Evolutionary conservation across 2,113 vertebrate species (phyloP).

Genomic region (Mesembrinibis cayennensis): DNA sequence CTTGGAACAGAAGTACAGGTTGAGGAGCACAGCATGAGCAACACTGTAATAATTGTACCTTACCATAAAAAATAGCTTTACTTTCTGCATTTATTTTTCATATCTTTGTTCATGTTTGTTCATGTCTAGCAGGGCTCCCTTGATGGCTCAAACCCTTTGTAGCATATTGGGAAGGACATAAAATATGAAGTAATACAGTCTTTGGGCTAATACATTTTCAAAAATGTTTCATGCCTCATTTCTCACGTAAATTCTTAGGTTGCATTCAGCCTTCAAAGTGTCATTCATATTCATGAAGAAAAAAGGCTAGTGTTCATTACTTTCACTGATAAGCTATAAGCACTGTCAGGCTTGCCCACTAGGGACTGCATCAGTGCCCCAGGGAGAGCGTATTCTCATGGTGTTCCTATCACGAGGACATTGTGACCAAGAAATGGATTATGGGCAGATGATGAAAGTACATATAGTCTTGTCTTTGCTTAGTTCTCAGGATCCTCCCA

Average conservation of each 20-base stretch:
- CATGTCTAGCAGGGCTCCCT: constrained; percentile 12
- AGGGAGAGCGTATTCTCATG: background rate
- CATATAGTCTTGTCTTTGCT: background rate
- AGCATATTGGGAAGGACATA: constrained; percentile 71
- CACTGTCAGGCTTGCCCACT: constrained; percentile 18
- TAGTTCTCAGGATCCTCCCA: background rate
- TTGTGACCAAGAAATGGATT: background rate
- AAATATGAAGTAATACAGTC: constrained; percentile 69
- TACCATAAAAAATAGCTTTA: constrained; percentile 24
- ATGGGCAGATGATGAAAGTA: background rate
- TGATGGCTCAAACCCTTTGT: constrained; percentile 48
- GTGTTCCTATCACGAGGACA: background rate
- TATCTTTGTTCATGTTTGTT: constrained; percentile 63
- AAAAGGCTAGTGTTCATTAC: constrained; percentile 59
- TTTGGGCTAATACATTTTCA: constrained; percentile 74
- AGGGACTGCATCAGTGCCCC: background rate
- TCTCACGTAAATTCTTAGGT: constrained; percentile 77
- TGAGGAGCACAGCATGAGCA: background rate
- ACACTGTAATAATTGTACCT: background rate
- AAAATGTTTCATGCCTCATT: constrained; percentile 77
- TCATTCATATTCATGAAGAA: constrained; percentile 77
- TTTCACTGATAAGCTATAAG: constrained; percentile 35
- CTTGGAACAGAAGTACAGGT: background rate
- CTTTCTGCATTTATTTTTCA: constrained; percentile 55
- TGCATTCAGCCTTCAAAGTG: constrained; percentile 70